Conservation (phyloP, 2,888 invertebrate genomes). For the Cetonia aurata region DNA sequence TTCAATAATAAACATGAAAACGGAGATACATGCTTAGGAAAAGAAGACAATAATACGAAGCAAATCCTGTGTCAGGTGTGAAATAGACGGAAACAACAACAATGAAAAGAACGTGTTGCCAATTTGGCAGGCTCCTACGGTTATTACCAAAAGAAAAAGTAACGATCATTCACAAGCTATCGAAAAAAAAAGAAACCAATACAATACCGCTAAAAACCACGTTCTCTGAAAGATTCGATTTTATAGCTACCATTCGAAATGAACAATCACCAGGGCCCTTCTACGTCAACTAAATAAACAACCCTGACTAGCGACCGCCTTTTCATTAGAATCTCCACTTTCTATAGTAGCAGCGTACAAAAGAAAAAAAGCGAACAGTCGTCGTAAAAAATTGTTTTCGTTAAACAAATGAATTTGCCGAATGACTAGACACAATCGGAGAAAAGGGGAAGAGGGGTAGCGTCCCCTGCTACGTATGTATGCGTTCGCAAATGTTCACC, state of each 20-base stretch:
- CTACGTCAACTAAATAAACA: constrained; percentile 13
- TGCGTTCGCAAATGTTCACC: constrained; percentile 6
- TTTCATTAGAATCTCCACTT: constrained; percentile 20
- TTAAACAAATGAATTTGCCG: constrained; percentile 27
- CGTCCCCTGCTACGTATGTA: constrained; percentile 8
- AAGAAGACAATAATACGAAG: too few species aligned
- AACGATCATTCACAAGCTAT: not conserved
- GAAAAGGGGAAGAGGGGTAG: not conserved
- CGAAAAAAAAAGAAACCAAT: constrained; percentile 2
- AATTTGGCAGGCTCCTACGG: not conserved
- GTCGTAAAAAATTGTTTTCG: constrained; percentile 30
- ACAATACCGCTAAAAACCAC: not conserved
- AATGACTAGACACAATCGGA: constrained; percentile 16
- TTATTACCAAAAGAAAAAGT: not conserved
- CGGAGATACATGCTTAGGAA: too few species aligned
- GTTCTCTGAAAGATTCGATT: constrained; percentile 1
- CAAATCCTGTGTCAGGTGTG: too few species aligned
- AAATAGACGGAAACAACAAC: too few species aligned
- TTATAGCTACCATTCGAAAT: not conserved
- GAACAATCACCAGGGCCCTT: not conserved
- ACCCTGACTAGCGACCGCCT: not conserved
- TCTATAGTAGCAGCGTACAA: constrained; percentile 1
- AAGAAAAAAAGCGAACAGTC: constrained; percentile 18
- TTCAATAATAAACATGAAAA: too few species aligned
- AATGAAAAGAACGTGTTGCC: not conserved